A percentile compares a stretch with the other conserved stretches of the same genome.
phyloP scores from a whole-genome alignment of 2,797 vertebrate genomes.

The Eutrigla gurnardus region DNA sequence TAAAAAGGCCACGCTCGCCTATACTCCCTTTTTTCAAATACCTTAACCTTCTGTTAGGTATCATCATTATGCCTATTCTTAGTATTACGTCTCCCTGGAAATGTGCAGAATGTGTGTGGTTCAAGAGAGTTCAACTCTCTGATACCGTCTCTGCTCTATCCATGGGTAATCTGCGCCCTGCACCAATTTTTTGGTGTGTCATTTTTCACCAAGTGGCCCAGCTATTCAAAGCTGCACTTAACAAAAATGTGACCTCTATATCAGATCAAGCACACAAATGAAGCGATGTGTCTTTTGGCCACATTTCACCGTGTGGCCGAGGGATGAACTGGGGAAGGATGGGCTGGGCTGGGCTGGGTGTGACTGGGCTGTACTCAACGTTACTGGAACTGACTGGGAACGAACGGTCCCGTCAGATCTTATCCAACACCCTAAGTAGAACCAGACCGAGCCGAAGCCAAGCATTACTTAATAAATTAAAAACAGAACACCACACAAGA shows the following conservation, averaged over 20 bases:
- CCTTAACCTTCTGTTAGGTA: slow-evolving; percentile 57
- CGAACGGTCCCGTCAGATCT: slow-evolving; percentile 47
- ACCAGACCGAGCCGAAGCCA: slow-evolving; percentile 25
- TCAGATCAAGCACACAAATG: slow-evolving; percentile 61
- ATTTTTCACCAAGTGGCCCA: slow-evolving; percentile 48
- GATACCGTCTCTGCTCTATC: slow-evolving; percentile 17
- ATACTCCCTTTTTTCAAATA: slow-evolving; percentile 71
- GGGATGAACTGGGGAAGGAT: slow-evolving; percentile 26
- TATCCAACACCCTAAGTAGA: slow-evolving; percentile 41
- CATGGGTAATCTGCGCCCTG: slow-evolving; percentile 39
- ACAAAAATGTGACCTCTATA: slow-evolving; percentile 66
- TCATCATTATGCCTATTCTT: slow-evolving; percentile 65
- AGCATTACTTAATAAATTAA: slow-evolving; percentile 31
- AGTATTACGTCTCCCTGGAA: slow-evolving; percentile 51
- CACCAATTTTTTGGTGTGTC: slow-evolving; percentile 50
- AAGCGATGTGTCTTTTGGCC: slow-evolving; percentile 45
- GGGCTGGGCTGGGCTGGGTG: slow-evolving; percentile 28
- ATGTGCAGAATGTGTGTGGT: slow-evolving; percentile 43
- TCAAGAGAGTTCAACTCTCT: slow-evolving; percentile 51
- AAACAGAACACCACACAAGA: slow-evolving; percentile 32
- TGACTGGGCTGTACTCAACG: slow-evolving; percentile 23
- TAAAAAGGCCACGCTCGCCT: slow-evolving; percentile 64
- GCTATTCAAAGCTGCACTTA: slow-evolving; percentile 40
- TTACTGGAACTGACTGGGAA: slow-evolving; percentile 48
- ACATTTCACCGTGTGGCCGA: slow-evolving; percentile 31